Percentiles rank a stretch among this genome's conserved stretches.
Conservation (phyloP, 2,888 invertebrate species). For the Caenorhabditis japonica region DNA sequence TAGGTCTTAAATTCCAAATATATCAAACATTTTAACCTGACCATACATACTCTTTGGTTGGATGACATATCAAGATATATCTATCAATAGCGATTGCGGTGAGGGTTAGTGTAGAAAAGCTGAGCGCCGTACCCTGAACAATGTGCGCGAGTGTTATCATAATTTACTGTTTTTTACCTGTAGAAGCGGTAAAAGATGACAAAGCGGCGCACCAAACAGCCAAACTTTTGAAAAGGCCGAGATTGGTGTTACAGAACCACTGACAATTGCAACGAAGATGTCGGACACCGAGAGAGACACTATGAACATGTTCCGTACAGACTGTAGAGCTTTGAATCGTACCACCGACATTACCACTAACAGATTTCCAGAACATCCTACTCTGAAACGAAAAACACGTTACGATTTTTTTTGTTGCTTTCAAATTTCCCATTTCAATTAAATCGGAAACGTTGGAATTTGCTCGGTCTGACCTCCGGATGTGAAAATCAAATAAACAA, state of each 20-base stretch:
- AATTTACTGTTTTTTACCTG: slow-evolving; percentile 81
- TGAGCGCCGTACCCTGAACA: slow-evolving; percentile 86
- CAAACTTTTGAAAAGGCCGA: slow-evolving; percentile 91
- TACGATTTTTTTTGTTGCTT: not conserved
- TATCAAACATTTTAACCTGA: not conserved
- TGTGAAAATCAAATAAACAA: slow-evolving; percentile 18
- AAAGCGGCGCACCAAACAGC: slow-evolving; percentile 91
- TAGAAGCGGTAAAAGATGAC: slow-evolving; percentile 91
- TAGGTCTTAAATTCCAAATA: slow-evolving; percentile 60
- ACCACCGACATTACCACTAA: slow-evolving; percentile 72
- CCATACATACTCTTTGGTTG: slow-evolving; percentile 66
- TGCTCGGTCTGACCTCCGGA: not conserved
- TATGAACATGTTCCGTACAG: slow-evolving; percentile 76
- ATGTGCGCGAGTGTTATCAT: not conserved
- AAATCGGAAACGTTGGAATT: slow-evolving; percentile 28
- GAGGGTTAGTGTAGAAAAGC: slow-evolving; percentile 95
- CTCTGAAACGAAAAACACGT: slow-evolving; percentile 68
- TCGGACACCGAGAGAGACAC: slow-evolving; percentile 82
- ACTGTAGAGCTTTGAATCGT: slow-evolving; percentile 69
- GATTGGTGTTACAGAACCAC: slow-evolving; percentile 93
- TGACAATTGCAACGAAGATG: slow-evolving; percentile 88
- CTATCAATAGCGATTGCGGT: slow-evolving; percentile 97
- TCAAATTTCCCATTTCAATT: not conserved
- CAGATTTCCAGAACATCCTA: slow-evolving; percentile 72
- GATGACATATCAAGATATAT: slow-evolving; percentile 79